phyloP scores from a whole-genome alignment of 2,888 invertebrate genomes.

The Timandra comae region DNA sequence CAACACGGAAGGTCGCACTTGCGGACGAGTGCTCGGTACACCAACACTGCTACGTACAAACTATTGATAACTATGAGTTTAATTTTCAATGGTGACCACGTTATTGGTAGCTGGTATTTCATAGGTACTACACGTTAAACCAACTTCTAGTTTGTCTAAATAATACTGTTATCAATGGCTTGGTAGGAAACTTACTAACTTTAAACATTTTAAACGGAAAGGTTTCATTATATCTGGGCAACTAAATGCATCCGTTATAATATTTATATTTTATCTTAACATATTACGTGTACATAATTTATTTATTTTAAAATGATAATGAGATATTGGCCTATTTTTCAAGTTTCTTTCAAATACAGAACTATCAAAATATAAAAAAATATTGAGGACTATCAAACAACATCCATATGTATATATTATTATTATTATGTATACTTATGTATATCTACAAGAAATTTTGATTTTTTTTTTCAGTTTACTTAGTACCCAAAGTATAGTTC shows the following conservation, averaged over 20 bases:
- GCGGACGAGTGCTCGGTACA: constrained; percentile 30
- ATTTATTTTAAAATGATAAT: constrained; percentile 64
- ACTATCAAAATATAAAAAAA: constrained; percentile 79
- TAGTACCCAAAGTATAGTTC: constrained; percentile 71
- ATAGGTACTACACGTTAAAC: constrained; percentile 58
- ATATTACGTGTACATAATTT: constrained; percentile 58
- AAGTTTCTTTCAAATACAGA: constrained; percentile 71
- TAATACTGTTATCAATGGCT: constrained; percentile 77
- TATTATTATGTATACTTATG: constrained; percentile 60
- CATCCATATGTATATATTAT: constrained; percentile 72
- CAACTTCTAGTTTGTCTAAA: constrained; percentile 70
- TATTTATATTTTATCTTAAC: constrained; percentile 51
- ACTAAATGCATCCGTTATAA: constrained; percentile 71
- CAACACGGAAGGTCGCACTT: constrained; percentile 39
- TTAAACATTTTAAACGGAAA: constrained; percentile 50
- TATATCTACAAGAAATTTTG: constrained; percentile 73
- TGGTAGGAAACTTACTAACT: constrained; percentile 69
- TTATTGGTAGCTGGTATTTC: constrained; percentile 66
- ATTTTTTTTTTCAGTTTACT: constrained; percentile 29
- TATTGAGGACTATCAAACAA: constrained; percentile 77
- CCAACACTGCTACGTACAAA: constrained; percentile 52
- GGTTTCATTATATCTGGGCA: constrained; percentile 52
- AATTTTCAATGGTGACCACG: constrained; percentile 49
- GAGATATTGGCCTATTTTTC: constrained; percentile 73
- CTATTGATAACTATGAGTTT: constrained; percentile 62